Percentiles rank a stretch among this genome's conserved stretches.
Evolutionary conservation across 1,140 invertebrate species (phyloP).

Genomic region (Rhopalosiphum maidis): DNA sequence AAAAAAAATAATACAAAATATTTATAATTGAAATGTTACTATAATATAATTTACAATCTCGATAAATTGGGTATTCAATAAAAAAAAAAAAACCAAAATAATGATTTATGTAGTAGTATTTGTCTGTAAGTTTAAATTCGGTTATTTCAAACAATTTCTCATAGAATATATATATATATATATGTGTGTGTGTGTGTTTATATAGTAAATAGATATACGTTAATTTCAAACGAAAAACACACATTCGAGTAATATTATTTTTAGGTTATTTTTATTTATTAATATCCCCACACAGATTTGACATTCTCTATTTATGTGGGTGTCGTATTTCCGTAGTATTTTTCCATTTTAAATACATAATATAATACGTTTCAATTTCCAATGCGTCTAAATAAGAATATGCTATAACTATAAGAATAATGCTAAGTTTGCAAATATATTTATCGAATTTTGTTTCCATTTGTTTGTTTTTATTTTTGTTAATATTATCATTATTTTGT

Average conservation of each 20-base stretch:
- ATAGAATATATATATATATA: not conserved
- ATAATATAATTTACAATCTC: too few species aligned
- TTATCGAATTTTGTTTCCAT: not conserved
- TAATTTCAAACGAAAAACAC: not conserved
- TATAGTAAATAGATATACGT: not conserved
- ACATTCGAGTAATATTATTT: not conserved
- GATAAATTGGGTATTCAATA: too few species aligned
- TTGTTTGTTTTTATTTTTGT: not conserved
- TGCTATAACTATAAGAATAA: not conserved
- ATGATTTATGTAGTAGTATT: too few species aligned
- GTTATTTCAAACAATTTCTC: not conserved
- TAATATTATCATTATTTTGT: not conserved
- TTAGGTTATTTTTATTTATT: not conserved
- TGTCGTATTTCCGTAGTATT: not conserved
- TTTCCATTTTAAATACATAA: not conserved
- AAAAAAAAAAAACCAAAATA: too few species aligned
- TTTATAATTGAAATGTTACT: too few species aligned
- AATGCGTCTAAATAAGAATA: too few species aligned
- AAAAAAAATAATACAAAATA: too few species aligned
- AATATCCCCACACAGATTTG: not conserved
- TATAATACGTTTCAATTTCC: not conserved
- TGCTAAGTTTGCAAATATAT: not conserved
- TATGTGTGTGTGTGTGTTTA: not conserved
- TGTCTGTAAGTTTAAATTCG: not conserved
- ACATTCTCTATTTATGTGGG: not conserved